Evolutionary conservation across 2,888 invertebrate species (phyloP), one percentile per base, ranked within the genome.

Genomic region (Leptodirus hochenwartii): DNA sequence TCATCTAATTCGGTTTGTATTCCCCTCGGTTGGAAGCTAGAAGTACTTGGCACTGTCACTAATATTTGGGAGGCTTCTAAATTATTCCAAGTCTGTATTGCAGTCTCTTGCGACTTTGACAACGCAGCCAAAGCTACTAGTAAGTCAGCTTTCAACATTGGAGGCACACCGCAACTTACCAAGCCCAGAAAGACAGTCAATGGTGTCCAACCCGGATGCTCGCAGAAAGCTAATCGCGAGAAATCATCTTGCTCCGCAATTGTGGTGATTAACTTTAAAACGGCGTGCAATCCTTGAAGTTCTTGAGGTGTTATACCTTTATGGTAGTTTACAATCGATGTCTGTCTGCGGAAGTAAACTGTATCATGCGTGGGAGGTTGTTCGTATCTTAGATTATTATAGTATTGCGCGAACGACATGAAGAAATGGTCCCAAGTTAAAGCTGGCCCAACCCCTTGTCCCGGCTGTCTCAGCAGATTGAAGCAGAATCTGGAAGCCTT

Each of bases 361-460:
- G 69, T 67, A 43, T 78, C 77, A 13, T 65, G 59, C 6, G 61
- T 62, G 4, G 74, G 68, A 1, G 66, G 61, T 4, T 70, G 59
- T 47, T 78, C 79, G 30, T 70, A 70, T n/a, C 76, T 66, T 11
- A 80, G 59, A 46, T 55, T 77, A 58, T 62, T 61, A 50, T 76
- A 73, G 45, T 80, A 80, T 27, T 70, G 61, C 6, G 62, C 69
- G 27, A 93, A 64, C 0, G 88, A 82, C 17, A 61, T 61, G 47
- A 85, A 84, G 47, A 87, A 81, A 47, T 85, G 84, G 46, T 85
- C 81, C 79, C 82, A 81, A 0, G 79, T 78, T 10, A 85, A 61
- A 24, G 62, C 59, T 34, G 58, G 57, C 15, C 58, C 60, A 10
- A 36, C 40, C 6, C 61, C 56, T 0, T 61, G 55, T 29, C 69